Base-by-base conservation (phyloP, 2,797 vertebrate species). In the Phylloscopus collybita region DNA sequence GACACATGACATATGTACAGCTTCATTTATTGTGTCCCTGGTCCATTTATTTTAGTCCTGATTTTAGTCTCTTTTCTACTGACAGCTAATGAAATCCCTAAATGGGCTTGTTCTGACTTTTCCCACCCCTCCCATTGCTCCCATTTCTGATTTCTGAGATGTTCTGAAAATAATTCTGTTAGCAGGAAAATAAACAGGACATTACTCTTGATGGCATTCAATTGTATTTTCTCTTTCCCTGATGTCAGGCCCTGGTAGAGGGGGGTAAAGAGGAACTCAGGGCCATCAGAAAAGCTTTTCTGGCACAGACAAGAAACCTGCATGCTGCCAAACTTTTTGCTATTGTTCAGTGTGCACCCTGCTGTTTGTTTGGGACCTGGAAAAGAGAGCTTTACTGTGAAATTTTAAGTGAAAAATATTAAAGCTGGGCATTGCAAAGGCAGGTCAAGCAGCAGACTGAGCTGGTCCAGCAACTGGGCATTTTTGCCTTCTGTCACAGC, bases 221-320 rank as follows among this genome's bases (percentile, higher is more conserved):
- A 96, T 95, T 96, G 95, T 96, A 85, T 93, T 96, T 96, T 95
- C 78, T 92, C 83, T 95, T 95, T 95, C 86, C 91, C 83, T 93
- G 92, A 95, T 96, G 88, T 95, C 91, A 96, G 88, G 26, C 86
- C 45, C 67, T 92, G 94, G 86, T 79, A 96, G 88, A 94, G 69
- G 71, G 27, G 45, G 50, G 61, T 64, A 92, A 94, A 92, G 92
- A 94, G 91, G 94, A 96, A 96, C 93, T 95, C 67, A 3, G 45
- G 50, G 60, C 86, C 88, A 88, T 95, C 90, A 93, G 94, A 94
- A 90, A 81, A 91, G 71, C 62, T 90, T 87, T 96, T 95, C 83
- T 96, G 96, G 93, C 95, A 89, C 45, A 80, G 38, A 32, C 0
- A 0, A 81, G 57, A n/a, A 92, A 86, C 74, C 42, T 51, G 13